Base-by-base conservation (phyloP, 2,888 invertebrate genomes). In the Heterodera filipjevi region DNA sequence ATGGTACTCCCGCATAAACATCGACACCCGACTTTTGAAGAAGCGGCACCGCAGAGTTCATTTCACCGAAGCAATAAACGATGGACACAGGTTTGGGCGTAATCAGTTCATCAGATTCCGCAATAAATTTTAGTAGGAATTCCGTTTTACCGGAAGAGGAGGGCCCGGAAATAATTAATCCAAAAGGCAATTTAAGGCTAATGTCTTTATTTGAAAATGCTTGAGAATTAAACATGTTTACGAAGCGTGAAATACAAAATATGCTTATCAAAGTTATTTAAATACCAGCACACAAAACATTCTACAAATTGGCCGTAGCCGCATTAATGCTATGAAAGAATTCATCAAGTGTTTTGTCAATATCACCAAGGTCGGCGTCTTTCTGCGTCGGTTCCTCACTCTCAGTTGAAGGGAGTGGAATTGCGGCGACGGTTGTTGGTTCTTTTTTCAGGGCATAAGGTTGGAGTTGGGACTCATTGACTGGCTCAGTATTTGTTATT, bases 1-100 rank as follows among this genome's bases (percentile, higher is more conserved):
- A 30, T n/a, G 78, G 78, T 22, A 77, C 49, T 16, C 77, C 77
- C 32, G 71, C 32, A 33, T 71, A 71, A 14, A 71, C 71, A 71
- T 71, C 49, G 33, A 71, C 71, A 27, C 33, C 71, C 3, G 33
- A n/a, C 30, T 71, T 71, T 71, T 71, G 71, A 32, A 71, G 71
- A 5, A 33, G 10, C 3, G 30, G 12, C 3, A 71, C 49, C 30
- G 27, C 33, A 16, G 46, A 14, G 30, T 30, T 71, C 71, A 71
- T 33, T 49, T 49, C 49, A 10, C 49, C 22, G 16, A 49, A 49
- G 22, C 49, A 49, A 49, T 49, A 49, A 39, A 71, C 12, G 27
- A 33, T 33, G 27, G 46, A 49, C 3, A 49, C 49, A 1, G 33
- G 33, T n/a, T 71, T 33, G 5, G 71, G 33, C 6, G 30, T 33